Evolutionary conservation across 2,113 vertebrate species (phyloP).

Genomic region (Oxyura jamaicensis): DNA sequence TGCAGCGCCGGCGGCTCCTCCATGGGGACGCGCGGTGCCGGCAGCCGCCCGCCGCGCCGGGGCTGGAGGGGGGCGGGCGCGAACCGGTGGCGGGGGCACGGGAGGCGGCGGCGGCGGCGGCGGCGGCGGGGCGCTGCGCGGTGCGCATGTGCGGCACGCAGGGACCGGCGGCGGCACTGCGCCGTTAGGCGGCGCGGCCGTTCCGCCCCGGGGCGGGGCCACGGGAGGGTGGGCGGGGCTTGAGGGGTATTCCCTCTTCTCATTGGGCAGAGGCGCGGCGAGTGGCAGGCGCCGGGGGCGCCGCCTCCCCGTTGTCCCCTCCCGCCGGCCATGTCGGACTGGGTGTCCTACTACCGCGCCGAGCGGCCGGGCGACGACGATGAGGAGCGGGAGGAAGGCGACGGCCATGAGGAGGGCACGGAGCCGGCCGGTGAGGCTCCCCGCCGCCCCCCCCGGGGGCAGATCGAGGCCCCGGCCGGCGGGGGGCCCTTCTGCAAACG

Average conservation of each 20-base stretch:
- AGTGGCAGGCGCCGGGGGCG: neutral
- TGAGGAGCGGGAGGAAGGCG: slow-evolving; percentile 22
- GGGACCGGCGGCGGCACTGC: neutral
- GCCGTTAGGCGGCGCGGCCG: neutral
- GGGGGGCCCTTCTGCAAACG: neutral
- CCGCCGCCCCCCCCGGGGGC: neutral
- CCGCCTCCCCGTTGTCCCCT: no score
- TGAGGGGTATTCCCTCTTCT: no score
- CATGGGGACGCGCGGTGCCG: slow-evolving; percentile 36
- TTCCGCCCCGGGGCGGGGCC: neutral
- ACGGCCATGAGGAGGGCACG: slow-evolving; percentile 13
- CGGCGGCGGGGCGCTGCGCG: neutral
- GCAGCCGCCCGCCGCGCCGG: neutral
- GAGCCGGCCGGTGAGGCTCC: slow-evolving; percentile 74
- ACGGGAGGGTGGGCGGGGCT: neutral
- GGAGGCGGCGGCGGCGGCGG: no score
- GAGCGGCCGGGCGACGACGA: slow-evolving; percentile 80
- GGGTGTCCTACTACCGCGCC: slow-evolving; percentile 83
- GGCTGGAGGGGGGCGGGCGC: neutral
- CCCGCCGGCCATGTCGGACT: slow-evolving; percentile 82
- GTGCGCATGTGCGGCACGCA: neutral
- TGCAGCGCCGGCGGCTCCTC: slow-evolving; percentile 75
- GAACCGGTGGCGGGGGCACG: neutral
- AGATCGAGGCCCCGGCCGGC: neutral
- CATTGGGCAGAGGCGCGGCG: neutral